These are phyloP conservation scores for Epirrhoe tristata DNA, from an alignment of 2,888 invertebrate species.

Conservation along the genomic window DNA sequence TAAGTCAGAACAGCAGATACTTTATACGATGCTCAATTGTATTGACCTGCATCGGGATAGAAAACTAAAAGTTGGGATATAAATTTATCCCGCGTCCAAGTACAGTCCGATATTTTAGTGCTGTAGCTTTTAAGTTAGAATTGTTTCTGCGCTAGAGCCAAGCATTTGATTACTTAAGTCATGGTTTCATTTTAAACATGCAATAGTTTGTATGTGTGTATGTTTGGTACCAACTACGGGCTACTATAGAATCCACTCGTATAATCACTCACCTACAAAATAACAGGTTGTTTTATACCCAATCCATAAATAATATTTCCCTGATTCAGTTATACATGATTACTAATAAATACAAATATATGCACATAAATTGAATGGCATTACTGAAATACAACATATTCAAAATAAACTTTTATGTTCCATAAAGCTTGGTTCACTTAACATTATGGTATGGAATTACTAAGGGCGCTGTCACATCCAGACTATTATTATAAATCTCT, in stretches of 20 bases:
- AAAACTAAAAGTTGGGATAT: slow-evolving; percentile 66
- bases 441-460: slow-evolving; percentile 62
- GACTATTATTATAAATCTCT: neutral
- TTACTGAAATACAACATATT: slow-evolving; percentile 60
- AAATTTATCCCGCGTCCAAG: slow-evolving; percentile 63
- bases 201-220: too few species aligned
- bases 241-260: too few species aligned
- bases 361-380: slow-evolving; percentile 59
- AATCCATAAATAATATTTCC: neutral
- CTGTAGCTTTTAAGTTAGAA: slow-evolving; percentile 43
- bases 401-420: slow-evolving; percentile 69
- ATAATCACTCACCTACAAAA: neutral
- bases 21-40: slow-evolving; percentile 54
- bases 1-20: slow-evolving; percentile 18
- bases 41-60: slow-evolving; percentile 63
- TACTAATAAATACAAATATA: slow-evolving; percentile 49
- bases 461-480: slow-evolving; percentile 15
- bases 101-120: slow-evolving; percentile 43
- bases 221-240: too few species aligned
- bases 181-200: neutral
- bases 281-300: neutral
- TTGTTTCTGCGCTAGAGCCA: slow-evolving; percentile 44
- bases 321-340: slow-evolving; percentile 8
- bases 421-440: slow-evolving; percentile 71
- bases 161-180: slow-evolving; percentile 38